phyloP scores from a whole-genome alignment of 2,797 vertebrate genomes.

The Poeciliopsis infans region DNA sequence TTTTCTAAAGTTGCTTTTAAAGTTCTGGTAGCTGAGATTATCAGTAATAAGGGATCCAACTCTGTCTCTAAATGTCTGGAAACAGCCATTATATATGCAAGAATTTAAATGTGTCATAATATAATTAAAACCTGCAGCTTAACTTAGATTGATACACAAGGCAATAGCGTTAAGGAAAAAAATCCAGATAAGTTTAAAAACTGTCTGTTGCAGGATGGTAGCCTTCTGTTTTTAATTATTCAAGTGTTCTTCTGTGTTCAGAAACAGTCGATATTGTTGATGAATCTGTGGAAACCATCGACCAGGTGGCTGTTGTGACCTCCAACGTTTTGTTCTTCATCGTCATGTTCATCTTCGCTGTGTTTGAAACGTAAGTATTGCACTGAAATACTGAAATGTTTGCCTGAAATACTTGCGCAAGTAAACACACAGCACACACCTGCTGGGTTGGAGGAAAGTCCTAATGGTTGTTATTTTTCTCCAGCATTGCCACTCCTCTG shows the following conservation, averaged over 20 bases:
- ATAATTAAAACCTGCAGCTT: neutral
- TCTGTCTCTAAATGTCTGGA: neutral
- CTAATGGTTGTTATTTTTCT: constrained; percentile 13
- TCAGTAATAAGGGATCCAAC: neutral
- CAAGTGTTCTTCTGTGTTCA: constrained; percentile 42
- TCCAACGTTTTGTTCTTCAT: constrained; percentile 93
- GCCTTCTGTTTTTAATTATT: neutral
- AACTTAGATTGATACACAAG: neutral
- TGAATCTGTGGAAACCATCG: constrained; percentile 78
- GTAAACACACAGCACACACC: neutral
- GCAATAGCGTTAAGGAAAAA: neutral
- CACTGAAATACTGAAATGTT: neutral
- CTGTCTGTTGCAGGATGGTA: neutral
- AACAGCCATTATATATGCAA: neutral
- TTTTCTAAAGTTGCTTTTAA: neutral
- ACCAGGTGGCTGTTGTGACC: constrained; percentile 87
- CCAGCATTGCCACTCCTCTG: constrained; percentile 91
- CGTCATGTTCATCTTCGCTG: constrained; percentile 93
- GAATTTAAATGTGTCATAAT: neutral
- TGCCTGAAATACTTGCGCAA: neutral
- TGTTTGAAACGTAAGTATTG: constrained; percentile 95
- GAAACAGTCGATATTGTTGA: constrained; percentile 69
- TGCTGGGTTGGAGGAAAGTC: neutral
- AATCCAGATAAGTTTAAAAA: neutral
- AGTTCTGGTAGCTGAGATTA: neutral